Conservation (phyloP, 2,797 vertebrate genomes). For the Thamnophis elegans region DNA sequence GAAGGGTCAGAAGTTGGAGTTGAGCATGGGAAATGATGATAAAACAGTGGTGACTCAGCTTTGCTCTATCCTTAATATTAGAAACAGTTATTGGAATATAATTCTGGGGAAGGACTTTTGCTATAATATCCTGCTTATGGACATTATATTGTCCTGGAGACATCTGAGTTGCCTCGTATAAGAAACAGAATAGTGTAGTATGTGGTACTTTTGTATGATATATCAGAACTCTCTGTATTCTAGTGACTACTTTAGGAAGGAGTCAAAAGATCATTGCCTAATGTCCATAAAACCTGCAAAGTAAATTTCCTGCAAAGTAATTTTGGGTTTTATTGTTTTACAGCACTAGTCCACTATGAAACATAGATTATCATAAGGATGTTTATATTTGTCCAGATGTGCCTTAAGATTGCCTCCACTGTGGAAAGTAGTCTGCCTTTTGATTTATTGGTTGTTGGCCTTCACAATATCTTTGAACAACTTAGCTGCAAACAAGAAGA, state of each 20-base stretch:
- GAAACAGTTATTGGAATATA: neutral
- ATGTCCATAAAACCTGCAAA: neutral
- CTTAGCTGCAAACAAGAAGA: neutral
- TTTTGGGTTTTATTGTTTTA: neutral
- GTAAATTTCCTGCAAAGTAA: neutral
- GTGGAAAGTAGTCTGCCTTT: neutral
- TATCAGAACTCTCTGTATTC: neutral
- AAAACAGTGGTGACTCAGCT: neutral
- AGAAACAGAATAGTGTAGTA: neutral
- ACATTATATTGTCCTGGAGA: neutral
- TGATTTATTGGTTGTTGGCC: neutral
- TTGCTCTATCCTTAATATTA: neutral
- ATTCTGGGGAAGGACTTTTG: neutral
- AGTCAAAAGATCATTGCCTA: neutral
- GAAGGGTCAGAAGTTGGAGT: neutral
- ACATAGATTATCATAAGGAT: neutral
- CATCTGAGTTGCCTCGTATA: neutral
- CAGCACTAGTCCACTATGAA: neutral
- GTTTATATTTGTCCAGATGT: neutral
- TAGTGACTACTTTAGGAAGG: neutral
- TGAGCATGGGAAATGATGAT: neutral
- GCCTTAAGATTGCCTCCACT: neutral
- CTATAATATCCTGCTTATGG: neutral
- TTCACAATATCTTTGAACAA: neutral
- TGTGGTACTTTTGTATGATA: neutral